These are phyloP conservation scores for Lampris megalopsis DNA, from an alignment of 2,113 vertebrate genomes.

Conservation along the genomic window DNA sequence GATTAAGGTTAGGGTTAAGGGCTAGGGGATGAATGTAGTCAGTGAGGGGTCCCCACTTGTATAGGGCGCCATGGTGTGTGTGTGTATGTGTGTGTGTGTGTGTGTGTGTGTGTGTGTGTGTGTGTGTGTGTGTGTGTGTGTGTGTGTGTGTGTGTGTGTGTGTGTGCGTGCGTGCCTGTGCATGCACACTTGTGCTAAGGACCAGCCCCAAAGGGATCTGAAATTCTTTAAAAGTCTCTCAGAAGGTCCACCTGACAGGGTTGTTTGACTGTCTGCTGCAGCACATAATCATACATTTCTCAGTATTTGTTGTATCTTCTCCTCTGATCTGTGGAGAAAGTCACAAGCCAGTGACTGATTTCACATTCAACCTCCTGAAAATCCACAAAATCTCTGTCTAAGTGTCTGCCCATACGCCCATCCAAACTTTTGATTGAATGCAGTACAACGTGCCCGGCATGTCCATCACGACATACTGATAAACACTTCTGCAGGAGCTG, in stretches of 20 bases:
- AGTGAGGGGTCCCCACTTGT: too few relatives aligned
- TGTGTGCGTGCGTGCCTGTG: constrained; percentile 18
- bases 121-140: constrained; percentile 8
- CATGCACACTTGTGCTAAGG: constrained; percentile 32
- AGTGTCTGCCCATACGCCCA: constrained; percentile 65
- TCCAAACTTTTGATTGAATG: constrained; percentile 70
- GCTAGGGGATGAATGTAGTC: too few relatives aligned
- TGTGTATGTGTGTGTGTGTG: constrained; percentile 1
- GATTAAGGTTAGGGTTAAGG: too few relatives aligned
- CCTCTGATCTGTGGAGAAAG: constrained; percentile 44
- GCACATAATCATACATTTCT: constrained; percentile 61
- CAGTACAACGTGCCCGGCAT: constrained; percentile 63
- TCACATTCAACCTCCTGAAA: constrained; percentile 59
- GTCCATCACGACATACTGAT: constrained; percentile 52
- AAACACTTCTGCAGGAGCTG: constrained; percentile 32
- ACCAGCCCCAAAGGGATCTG: constrained; percentile 55
- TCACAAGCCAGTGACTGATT: constrained; percentile 47
- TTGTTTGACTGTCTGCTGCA: constrained; percentile 34
- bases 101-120: constrained; percentile 4
- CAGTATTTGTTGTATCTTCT: constrained; percentile 40
- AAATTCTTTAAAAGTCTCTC: constrained; percentile 57
- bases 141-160: constrained; percentile 4
- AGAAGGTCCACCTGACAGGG: constrained; percentile 23
- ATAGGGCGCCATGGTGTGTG: too few relatives aligned
- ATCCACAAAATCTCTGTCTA: constrained; percentile 72